Evolutionary conservation across 2,888 invertebrate genomes (phyloP).

Genomic region (Andrena haemorrhoa): DNA sequence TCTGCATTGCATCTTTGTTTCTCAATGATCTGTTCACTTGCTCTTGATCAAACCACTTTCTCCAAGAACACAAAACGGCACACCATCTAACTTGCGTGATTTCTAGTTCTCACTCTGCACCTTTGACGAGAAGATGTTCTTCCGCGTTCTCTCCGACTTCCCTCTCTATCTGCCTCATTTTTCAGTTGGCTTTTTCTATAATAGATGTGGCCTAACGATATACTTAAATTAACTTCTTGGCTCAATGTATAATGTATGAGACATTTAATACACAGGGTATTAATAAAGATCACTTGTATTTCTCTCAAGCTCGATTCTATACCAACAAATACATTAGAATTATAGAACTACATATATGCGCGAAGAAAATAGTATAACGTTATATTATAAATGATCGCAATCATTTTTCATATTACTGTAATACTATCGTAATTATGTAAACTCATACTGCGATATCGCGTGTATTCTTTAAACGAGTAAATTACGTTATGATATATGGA

Average conservation of each 20-base stretch:
- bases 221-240: constrained; percentile 54
- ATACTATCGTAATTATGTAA: too few species aligned
- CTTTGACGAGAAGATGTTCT: constrained; percentile 68
- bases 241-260: constrained; percentile 63
- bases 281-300: constrained; percentile 20
- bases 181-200: constrained; percentile 74
- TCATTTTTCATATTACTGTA: too few species aligned
- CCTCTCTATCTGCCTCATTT: constrained; percentile 77
- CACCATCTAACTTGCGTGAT: constrained; percentile 73
- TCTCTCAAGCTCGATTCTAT: constrained; percentile 10
- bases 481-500: too few species aligned
- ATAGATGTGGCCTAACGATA: constrained; percentile 69
- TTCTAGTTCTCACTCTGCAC: constrained; percentile 74
- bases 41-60: constrained; percentile 64
- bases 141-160: constrained; percentile 71
- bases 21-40: constrained; percentile 67
- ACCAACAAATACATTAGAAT: not conserved
- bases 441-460: too few species aligned
- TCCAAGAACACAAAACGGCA: constrained; percentile 68
- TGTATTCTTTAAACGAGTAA: too few species aligned
- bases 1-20: constrained; percentile 67
- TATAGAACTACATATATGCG: not conserved
- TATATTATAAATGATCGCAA: too few species aligned
- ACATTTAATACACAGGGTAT: constrained; percentile 44
- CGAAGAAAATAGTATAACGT: not conserved